phyloP scores from a whole-genome alignment of 2,797 vertebrate species.

The Crenuchus spilurus region DNA sequence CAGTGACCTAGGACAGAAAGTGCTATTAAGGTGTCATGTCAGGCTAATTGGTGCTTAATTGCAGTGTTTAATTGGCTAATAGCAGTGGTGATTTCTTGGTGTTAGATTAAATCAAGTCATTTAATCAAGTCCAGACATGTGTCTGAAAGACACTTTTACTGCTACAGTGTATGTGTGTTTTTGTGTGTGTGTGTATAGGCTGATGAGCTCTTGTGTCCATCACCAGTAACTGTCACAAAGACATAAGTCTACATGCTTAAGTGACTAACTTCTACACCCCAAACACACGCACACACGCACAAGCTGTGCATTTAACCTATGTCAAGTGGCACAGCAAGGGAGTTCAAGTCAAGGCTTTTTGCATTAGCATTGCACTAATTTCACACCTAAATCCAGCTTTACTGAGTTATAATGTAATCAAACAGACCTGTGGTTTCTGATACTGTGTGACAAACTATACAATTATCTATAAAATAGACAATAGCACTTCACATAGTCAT shows the following conservation, averaged over 20 bases:
- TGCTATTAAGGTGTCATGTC: conserved; percentile 6
- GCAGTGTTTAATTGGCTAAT: conserved; percentile 29
- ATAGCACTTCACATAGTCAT: too few species aligned
- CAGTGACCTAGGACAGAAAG: not conserved
- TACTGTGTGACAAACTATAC: too few species aligned
- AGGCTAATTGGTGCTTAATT: conserved; percentile 31
- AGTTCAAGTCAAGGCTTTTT: too few species aligned
- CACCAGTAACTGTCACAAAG: conserved; percentile 43
- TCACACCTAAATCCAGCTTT: too few species aligned
- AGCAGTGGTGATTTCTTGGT: conserved; percentile 25
- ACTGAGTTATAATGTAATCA: too few species aligned
- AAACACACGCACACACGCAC: conserved; percentile 37
- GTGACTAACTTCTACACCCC: conserved; percentile 37
- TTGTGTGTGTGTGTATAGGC: conserved; percentile 30
- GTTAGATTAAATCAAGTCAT: too few species aligned
- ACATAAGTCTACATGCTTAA: conserved; percentile 36
- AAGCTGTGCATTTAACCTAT: conserved; percentile 32
- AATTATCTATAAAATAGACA: too few species aligned
- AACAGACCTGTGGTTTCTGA: too few species aligned
- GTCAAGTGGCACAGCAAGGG: conserved; percentile 19
- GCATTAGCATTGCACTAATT: too few species aligned
- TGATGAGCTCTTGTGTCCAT: conserved; percentile 24
- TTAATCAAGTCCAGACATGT: not conserved
- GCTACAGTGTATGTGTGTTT: conserved; percentile 5
- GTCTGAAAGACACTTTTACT: not conserved